These are phyloP conservation scores for Oplegnathus fasciatus DNA, from an alignment of 2,113 vertebrate species.

Conservation along the genomic window DNA sequence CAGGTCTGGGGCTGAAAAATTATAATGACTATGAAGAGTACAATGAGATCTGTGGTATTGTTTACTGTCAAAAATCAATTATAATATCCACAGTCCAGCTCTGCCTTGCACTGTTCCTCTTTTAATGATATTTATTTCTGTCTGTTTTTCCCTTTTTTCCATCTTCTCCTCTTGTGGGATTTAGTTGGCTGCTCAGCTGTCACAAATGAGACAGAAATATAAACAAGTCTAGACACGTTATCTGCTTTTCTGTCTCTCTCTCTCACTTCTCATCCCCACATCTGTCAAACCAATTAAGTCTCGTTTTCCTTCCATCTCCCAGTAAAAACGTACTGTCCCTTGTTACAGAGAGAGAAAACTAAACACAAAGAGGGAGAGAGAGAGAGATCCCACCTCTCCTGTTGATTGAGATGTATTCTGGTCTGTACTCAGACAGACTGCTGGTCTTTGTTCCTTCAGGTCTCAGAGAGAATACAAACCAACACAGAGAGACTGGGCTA, in stretches of 20 bases:
- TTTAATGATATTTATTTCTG: slow-evolving; percentile 56
- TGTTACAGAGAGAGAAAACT: slow-evolving; percentile 43
- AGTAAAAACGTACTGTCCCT: slow-evolving; percentile 50
- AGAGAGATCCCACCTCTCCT: slow-evolving; percentile 15
- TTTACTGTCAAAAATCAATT: slow-evolving; percentile 34
- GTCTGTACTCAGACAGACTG: slow-evolving; percentile 8
- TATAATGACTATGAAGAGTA: slow-evolving; percentile 12
- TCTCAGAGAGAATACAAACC: slow-evolving; percentile 92
- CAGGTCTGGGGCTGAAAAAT: slow-evolving; percentile 4
- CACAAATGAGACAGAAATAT: slow-evolving; percentile 73
- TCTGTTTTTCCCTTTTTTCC: slow-evolving; percentile 12
- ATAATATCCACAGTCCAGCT: slow-evolving; percentile 15
- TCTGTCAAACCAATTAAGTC: slow-evolving; percentile 80
- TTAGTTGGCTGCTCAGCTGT: slow-evolving; percentile 69
- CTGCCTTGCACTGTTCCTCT: not conserved
- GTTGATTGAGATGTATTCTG: slow-evolving; percentile 52
- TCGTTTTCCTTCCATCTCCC: slow-evolving; percentile 59
- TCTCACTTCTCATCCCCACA: slow-evolving; percentile 67
- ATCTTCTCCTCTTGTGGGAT: slow-evolving; percentile 58
- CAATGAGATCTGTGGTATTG: slow-evolving; percentile 1
- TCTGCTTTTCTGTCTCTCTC: slow-evolving; percentile 59
- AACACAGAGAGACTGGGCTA: slow-evolving; percentile 86
- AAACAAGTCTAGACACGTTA: slow-evolving; percentile 82
- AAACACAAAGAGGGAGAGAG: slow-evolving; percentile 38
- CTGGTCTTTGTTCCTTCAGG: slow-evolving; percentile 76